Evolutionary conservation across 64 coral and sea anemone species (phyloP).

Genomic region (Porites lutea): DNA sequence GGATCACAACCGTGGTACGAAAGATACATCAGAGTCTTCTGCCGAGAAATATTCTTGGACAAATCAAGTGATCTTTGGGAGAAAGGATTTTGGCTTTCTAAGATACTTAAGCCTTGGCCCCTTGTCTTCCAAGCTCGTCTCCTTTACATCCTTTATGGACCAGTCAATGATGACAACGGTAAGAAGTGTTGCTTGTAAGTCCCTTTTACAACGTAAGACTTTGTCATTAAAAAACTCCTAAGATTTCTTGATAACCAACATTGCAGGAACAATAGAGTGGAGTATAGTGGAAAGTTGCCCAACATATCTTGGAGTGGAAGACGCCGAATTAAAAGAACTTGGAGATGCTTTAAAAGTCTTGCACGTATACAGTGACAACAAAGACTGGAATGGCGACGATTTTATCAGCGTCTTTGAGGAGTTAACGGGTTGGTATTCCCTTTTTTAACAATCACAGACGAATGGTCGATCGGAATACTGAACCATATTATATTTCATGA

Average conservation of each 20-base stretch:
- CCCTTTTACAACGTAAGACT: background rate
- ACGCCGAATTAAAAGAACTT: constrained; percentile 77
- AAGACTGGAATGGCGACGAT: constrained; percentile 89
- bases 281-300: constrained; percentile 85
- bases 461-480: too few species aligned
- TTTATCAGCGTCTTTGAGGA: constrained; percentile 98
- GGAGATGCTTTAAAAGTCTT: constrained; percentile 80
- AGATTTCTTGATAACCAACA: background rate
- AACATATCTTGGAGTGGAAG: constrained; percentile 94
- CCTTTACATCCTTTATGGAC: constrained; percentile 92
- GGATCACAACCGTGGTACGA: constrained; percentile 97
- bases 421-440: constrained; percentile 68
- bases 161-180: constrained; percentile 77
- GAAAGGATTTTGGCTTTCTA: constrained; percentile 93
- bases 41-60: constrained; percentile 94
- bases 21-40: constrained; percentile 96
- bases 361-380: constrained; percentile 61
- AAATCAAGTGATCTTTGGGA: constrained; percentile 83
- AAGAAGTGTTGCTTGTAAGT: background rate
- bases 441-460: background rate
- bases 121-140: constrained; percentile 97
- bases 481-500: too few species aligned
- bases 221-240: background rate
- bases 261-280: constrained; percentile 89
- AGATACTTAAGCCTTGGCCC: constrained; percentile 92